Base-by-base conservation (phyloP, 2,797 vertebrate species). In the Sciurus vulgaris region DNA sequence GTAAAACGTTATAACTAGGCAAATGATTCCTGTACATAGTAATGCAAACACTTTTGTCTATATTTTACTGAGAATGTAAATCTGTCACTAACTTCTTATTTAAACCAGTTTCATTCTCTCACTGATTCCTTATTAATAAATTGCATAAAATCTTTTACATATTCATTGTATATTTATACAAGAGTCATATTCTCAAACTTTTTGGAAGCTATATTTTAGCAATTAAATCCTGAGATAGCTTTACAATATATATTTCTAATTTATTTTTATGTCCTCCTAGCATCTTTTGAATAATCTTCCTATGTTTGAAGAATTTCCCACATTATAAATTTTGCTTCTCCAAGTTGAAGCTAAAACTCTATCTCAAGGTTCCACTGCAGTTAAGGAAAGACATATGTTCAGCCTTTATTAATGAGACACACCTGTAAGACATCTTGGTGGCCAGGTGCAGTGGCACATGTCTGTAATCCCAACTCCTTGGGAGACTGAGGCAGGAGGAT, bases 281-380 rank as follows among this genome's bases (percentile, higher is more conserved):
- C n/a, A 51, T 65, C 79, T 54, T 63, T 30, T 63, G 9, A 63
- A 63, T 22, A 63, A 30, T 28, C 61, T 63, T 63, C 61, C 63
- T 13, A 81, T 59, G 35, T 83, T 38, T 83, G 63, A 70, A 88
- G n/a, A 95, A 84, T 63, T 88, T 51, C 63, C 54, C 63, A 78
- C 14, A 12, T 87, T 49, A 87, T 35, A 72, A 35, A 26, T 70
- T 89, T 78, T 83, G 44, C 33, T 69, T 73, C 47, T 89, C n/a
- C 79, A 41, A 74, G 20, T n/a, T 92, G 70, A 65, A 72, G 47
- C 38, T n/a, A 69, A 79, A 67, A 56, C 28, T 76, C 26, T 13
- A 38, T 81, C 35, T 26, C 35, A 41, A 74, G 30, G 18, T 26
- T 59, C 70, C 78, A 17, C 1, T 49, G 38, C 79, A 18, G 24